Conservation (phyloP, 2,888 invertebrate genomes). For the Erebia aethiops region DNA sequence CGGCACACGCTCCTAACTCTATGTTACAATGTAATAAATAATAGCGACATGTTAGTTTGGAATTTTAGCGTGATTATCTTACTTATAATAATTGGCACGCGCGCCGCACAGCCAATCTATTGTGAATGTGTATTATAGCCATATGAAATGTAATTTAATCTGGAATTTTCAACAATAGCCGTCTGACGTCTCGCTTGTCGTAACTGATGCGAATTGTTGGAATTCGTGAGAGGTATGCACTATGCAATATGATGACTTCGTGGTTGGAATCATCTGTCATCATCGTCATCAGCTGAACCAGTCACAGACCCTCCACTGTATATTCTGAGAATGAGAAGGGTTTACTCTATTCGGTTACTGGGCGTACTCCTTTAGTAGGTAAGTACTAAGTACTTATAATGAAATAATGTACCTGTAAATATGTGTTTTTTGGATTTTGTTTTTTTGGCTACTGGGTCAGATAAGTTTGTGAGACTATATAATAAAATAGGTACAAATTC, state of each 20-base stretch:
- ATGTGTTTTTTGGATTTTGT: too few relatives aligned
- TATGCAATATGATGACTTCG: too few relatives aligned
- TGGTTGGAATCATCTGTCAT: too few relatives aligned
- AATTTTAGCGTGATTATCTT: neutral
- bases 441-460: too few relatives aligned
- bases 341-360: too few relatives aligned
- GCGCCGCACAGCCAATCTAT: neutral
- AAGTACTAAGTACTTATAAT: too few relatives aligned
- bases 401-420: too few relatives aligned
- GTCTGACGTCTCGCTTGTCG: neutral
- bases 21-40: neutral
- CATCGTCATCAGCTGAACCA: neutral
- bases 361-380: too few relatives aligned
- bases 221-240: neutral
- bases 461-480: too few relatives aligned
- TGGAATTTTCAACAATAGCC: neutral
- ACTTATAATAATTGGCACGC: conserved; percentile 8
- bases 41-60: neutral
- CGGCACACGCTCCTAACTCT: too few relatives aligned
- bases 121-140: neutral
- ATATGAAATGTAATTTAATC: neutral
- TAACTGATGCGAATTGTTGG: neutral
- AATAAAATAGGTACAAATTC: too few relatives aligned
- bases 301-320: neutral
- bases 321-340: too few relatives aligned